Evolutionary conservation across 64 coral and sea anemone genomes (phyloP).

Genomic region (Montipora foliosa): DNA sequence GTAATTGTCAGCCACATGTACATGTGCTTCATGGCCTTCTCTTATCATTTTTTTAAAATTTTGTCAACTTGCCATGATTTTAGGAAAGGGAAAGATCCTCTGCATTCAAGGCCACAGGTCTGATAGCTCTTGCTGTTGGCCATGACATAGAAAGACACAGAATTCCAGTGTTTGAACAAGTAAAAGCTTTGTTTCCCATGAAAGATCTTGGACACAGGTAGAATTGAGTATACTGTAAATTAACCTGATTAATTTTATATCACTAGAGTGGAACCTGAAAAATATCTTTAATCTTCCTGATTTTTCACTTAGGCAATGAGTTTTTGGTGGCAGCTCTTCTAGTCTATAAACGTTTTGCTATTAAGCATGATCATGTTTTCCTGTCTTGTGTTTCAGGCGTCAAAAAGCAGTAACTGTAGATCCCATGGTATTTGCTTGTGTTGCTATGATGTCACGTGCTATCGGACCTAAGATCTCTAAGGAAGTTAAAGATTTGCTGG

Average conservation of each 20-base stretch:
- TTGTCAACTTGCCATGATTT: slow-evolving; percentile 14
- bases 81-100: slow-evolving; percentile 96
- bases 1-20: too few relatives aligned
- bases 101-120: slow-evolving; percentile 96
- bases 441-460: slow-evolving; percentile 92
- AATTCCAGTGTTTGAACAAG: slow-evolving; percentile 83
- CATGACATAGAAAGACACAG: slow-evolving; percentile 82
- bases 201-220: slow-evolving; percentile 97
- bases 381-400: slow-evolving; percentile 63
- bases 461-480: slow-evolving; percentile 97
- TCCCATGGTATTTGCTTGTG: slow-evolving; percentile 99
- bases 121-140: slow-evolving; percentile 93
- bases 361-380: neutral
- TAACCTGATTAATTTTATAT: too few relatives aligned
- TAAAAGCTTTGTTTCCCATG: slow-evolving; percentile 87
- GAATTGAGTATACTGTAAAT: neutral
- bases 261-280: too few relatives aligned
- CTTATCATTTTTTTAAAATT: too few relatives aligned
- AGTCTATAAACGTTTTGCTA: neutral
- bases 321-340: neutral
- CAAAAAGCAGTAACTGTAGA: slow-evolving; percentile 95
- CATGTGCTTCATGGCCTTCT: too few relatives aligned
- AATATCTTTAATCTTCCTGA: too few relatives aligned
- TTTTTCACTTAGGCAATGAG: too few relatives aligned
- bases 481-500: slow-evolving; percentile 90